Evolutionary conservation across 2,113 vertebrate genomes (phyloP).

Genomic region (Mobula birostris): DNA sequence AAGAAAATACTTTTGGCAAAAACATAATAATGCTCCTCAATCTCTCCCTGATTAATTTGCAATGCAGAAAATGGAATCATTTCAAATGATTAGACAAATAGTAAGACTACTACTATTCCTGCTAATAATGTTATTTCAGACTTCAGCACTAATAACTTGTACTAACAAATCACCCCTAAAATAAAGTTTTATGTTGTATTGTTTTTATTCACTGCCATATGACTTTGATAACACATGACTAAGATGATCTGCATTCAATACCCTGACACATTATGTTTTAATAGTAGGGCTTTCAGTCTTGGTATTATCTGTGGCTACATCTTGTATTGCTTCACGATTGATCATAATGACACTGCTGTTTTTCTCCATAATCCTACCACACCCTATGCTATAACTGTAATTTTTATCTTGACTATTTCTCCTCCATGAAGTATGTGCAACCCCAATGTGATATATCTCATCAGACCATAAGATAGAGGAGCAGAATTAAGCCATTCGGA

Average conservation of each 20-base stretch:
- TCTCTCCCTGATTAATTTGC: background rate
- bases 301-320: background rate
- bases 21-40: background rate
- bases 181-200: background rate
- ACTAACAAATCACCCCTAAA: background rate
- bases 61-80: background rate
- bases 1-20: background rate
- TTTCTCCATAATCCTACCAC: background rate
- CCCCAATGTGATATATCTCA: too few species aligned
- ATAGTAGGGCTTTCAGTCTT: background rate
- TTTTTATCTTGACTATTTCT: background rate
- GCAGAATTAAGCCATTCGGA: too few species aligned
- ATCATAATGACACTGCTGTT: background rate
- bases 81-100: background rate
- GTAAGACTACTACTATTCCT: background rate
- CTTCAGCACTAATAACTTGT: background rate
- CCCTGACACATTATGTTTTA: background rate
- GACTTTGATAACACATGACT: background rate
- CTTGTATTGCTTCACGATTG: background rate
- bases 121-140: background rate
- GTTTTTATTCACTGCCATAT: background rate
- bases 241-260: background rate
- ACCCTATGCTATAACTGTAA: background rate
- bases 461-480: too few species aligned
- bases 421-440: background rate